Base-by-base conservation (phyloP, 2,888 invertebrate genomes). In the Polymixis lichenea region DNA sequence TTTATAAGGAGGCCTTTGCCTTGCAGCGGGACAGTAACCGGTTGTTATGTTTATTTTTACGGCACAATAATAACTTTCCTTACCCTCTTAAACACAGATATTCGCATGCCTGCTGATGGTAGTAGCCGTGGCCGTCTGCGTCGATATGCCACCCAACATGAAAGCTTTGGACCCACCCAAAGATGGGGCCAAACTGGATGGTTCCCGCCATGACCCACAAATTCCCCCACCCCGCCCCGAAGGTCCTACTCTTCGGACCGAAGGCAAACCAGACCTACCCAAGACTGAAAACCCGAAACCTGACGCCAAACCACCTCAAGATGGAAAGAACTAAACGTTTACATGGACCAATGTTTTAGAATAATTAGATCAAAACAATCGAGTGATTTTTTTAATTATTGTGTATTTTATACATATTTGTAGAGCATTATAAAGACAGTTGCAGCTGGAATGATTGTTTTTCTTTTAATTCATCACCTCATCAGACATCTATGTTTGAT, bases 91-190 rank as follows among this genome's bases (percentile, higher is more conserved):
- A 53, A 75, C 67, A 38, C 89, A 95, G 95, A 80, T 95, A 61
- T 85, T 94, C 68, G 86, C 92, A 0, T 94, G 94, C 76, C 84
- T 95, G 55, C 85, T 95, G 78, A 85, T 95, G 91, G 84, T 95
- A 87, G 93, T 91, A 0, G 88, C 93, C 22, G 92, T 91, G 15
- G 91, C 90, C 46, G 85, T 90, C 55, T 87, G 88, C 78, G 60
- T 89, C 15, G 94, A 93, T 62, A 84, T 93, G 49, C 80, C 91
- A 60, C 78, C 85, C 8, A 91, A 87, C 49, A 77, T 87, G 55
- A 92, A 92, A 78, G 81, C 82, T 0, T 87, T 90, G 17, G 94
- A 93, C 22, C 72, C 86, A 0, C 88, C 91, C 4, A 93, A 93
- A 71, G 85, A 89, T 1, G 88, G 89, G 4, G 25, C 49, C 7